Base-by-base conservation (phyloP, 2,113 vertebrate species). In the Daubentonia madagascariensis region DNA sequence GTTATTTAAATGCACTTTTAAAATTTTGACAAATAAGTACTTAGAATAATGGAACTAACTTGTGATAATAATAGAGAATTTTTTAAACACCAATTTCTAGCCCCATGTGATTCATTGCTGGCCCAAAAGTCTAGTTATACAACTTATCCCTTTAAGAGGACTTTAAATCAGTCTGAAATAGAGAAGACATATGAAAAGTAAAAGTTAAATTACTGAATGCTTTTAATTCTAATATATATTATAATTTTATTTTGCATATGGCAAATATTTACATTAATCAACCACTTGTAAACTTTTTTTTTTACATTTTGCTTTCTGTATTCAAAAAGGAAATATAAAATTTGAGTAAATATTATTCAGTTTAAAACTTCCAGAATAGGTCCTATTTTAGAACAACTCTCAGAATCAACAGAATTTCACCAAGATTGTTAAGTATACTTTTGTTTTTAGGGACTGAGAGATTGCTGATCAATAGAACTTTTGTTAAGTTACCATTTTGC, bases 41-140 rank as follows among this genome's bases (percentile, higher is more conserved):
- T 94, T 67, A 65, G 37, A 94, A 80, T 91, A 91, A 96, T 95
- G 17, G 14, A 96, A 91, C 37, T 65, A 95, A 94, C 35, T 93
- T 75, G 43, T 73, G 28, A 35, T 65, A 83, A 59, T 83, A 50
- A 91, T 76, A 90, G 50, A 94, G 97, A 94, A 72, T 86, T 12
- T 87, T 32, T 87, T 89, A 88, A 80, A 23, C 20, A 81, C 13
- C 91, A 32, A 68, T 45, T 76, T 85, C 32, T 61, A 18, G 40
- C 43, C 16, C 40, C 85, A 2, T 76, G 20, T 89, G 65, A 91
- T 32, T 1, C 48, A 91, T 4, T 76, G 1, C 76, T 75, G n/a
- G 13, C 35, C 54, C 10, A 18, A 80, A 84, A 30, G 2, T 57
- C 18, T 88, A 88, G 63, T 88, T 65, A 57, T 0, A 73, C 14